phyloP scores from a whole-genome alignment of 2,888 invertebrate species.

The Trissolcus brochymenae region DNA sequence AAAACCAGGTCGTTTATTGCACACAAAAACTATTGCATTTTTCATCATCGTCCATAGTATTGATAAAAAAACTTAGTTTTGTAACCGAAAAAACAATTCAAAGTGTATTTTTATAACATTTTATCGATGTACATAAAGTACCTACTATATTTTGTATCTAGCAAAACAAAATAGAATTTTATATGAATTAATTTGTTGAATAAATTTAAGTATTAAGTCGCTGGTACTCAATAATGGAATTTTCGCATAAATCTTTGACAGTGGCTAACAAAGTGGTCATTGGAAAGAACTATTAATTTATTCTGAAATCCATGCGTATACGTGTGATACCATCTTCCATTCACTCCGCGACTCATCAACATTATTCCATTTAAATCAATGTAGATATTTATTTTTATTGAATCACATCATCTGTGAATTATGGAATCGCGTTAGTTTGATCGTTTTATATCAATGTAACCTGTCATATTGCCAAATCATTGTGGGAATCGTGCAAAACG shows the following conservation, averaged over 20 bases:
- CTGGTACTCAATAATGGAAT: conserved; percentile 4
- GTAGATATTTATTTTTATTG: conserved; percentile 30
- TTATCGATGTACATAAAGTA: conserved; percentile 40
- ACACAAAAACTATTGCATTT: conserved; percentile 3
- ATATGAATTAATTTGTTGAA: conserved; percentile 20
- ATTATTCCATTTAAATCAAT: conserved; percentile 11
- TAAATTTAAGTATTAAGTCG: conserved; percentile 30
- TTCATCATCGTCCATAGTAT: conserved; percentile 19
- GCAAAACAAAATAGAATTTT: conserved; percentile 16
- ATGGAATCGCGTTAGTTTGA: conserved; percentile 11
- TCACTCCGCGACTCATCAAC: conserved; percentile 11
- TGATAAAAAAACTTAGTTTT: conserved; percentile 23
- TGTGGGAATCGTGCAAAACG: conserved; percentile 35
- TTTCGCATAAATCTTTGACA: not conserved
- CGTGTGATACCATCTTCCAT: conserved; percentile 25
- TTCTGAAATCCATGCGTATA: conserved; percentile 8
- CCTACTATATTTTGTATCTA: conserved; percentile 20
- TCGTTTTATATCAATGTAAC: conserved; percentile 1
- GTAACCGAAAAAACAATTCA: conserved; percentile 7
- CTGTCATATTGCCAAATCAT: conserved; percentile 31
- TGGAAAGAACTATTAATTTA: conserved; percentile 13
- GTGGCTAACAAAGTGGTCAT: not conserved
- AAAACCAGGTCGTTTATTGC: not conserved
- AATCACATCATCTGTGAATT: conserved; percentile 24
- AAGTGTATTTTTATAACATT: conserved; percentile 37